phyloP scores from a whole-genome alignment of 2,888 invertebrate genomes.

The Terebella lapidaria region DNA sequence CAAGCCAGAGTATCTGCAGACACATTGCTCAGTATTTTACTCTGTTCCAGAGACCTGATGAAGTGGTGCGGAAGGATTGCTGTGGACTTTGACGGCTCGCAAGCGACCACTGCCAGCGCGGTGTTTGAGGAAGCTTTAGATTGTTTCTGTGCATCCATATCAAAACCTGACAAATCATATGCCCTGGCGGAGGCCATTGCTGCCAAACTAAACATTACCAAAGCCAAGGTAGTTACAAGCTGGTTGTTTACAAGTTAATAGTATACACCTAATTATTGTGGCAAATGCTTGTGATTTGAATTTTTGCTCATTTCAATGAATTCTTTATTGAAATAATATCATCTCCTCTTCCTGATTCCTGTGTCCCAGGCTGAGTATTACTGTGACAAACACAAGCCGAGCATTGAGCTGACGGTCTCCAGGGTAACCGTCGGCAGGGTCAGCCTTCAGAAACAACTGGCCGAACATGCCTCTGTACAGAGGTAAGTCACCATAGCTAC shows the following conservation, averaged over 20 bases:
- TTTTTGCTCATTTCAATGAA: not conserved
- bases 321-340: not conserved
- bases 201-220: conserved; percentile 69
- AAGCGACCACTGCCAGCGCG: conserved; percentile 31
- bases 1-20: too few species aligned
- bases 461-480: too few species aligned
- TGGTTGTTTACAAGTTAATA: not conserved
- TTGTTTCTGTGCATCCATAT: conserved; percentile 76
- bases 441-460: conserved; percentile 42
- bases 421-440: conserved; percentile 70
- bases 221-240: conserved; percentile 38
- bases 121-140: conserved; percentile 75
- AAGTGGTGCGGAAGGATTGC: conserved; percentile 83
- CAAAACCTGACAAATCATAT: conserved; percentile 60
- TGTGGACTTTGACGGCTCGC: conserved; percentile 66
- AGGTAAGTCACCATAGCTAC: not conserved
- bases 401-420: conserved; percentile 60
- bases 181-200: conserved; percentile 62
- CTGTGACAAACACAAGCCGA: conserved; percentile 73
- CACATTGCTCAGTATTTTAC: too few species aligned
- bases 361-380: conserved; percentile 71
- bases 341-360: not conserved
- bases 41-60: conserved; percentile 81
- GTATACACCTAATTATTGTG: too few species aligned
- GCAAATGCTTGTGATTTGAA: not conserved